A percentile compares a stretch with the other conserved stretches of the same genome.
Conservation (phyloP, 2,113 vertebrate genomes). For the Crotalus viridis region DNA sequence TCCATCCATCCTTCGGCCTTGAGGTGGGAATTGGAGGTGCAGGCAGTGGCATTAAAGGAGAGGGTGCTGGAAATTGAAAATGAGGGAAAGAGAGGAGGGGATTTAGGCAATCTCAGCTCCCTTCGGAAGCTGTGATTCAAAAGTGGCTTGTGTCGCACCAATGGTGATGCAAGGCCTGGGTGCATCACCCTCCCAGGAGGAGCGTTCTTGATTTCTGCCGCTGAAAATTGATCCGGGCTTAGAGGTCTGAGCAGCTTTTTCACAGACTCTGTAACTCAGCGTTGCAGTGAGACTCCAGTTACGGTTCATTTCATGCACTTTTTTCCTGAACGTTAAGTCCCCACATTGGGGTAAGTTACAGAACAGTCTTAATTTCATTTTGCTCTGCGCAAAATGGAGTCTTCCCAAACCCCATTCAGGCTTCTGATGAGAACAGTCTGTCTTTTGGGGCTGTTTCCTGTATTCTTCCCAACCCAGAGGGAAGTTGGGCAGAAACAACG, state of each 20-base stretch:
- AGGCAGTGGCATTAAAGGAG: neutral
- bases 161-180: neutral
- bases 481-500: neutral
- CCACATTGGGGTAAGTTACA: neutral
- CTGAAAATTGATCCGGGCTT: neutral
- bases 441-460: neutral
- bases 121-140: neutral
- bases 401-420: neutral
- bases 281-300: neutral
- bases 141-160: neutral
- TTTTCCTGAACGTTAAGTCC: neutral
- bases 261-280: neutral
- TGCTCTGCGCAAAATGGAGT: neutral
- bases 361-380: neutral
- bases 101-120: neutral
- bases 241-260: neutral
- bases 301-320: neutral
- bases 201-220: neutral
- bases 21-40: neutral
- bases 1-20: neutral
- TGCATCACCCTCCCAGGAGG: neutral
- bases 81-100: neutral
- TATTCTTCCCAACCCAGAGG: neutral
- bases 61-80: neutral
- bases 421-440: neutral